Evolutionary conservation across 2,888 invertebrate species (phyloP).

Genomic region (Hypolimnas misippus): DNA sequence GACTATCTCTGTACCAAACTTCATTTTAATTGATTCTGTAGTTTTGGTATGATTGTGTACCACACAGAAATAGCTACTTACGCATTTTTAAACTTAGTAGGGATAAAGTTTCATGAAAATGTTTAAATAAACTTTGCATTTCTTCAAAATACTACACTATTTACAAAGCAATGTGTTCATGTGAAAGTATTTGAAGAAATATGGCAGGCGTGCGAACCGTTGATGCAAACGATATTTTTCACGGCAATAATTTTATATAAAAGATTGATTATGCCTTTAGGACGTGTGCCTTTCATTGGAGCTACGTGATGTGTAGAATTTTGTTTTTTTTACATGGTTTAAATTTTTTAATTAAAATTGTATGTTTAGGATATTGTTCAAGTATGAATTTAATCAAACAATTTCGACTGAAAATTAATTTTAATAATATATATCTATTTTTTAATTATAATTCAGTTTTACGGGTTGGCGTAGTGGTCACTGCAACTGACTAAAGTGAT

Average conservation of each 20-base stretch:
- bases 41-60: no score
- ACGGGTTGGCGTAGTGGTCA: no score
- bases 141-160: slow-evolving; percentile 3
- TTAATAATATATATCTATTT: no score
- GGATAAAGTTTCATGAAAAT: no score
- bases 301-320: slow-evolving; percentile 3
- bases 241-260: slow-evolving; percentile 50
- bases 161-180: slow-evolving; percentile 40
- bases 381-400: no score
- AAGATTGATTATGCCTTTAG: slow-evolving; percentile 51
- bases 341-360: background rate
- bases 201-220: slow-evolving; percentile 46
- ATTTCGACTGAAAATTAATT: no score
- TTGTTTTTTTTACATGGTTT: background rate
- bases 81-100: background rate
- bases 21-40: no score
- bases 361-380: background rate
- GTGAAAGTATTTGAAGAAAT: slow-evolving; percentile 45
- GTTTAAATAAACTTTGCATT: background rate
- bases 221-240: slow-evolving; percentile 53
- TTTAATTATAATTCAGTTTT: no score
- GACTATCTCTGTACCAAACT: no score
- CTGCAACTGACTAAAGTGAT: no score
- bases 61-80: no score
- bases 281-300: slow-evolving; percentile 30